phyloP scores from a whole-genome alignment of 2,888 invertebrate species.

The Kryphioiulus occultus region DNA sequence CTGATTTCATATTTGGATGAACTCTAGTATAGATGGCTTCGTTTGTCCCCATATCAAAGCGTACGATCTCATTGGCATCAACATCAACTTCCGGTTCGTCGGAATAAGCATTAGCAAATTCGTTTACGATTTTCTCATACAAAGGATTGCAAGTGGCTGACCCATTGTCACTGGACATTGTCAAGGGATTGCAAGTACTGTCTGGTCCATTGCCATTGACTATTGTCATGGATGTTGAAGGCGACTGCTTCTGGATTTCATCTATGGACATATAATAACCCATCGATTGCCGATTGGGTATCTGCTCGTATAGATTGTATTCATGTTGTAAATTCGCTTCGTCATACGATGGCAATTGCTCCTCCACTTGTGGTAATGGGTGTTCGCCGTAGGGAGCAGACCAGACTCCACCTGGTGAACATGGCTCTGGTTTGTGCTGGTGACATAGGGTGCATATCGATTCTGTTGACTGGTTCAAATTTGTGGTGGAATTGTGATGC shows the following conservation, averaged over 20 bases:
- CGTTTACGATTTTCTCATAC: too few species aligned
- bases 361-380: not conserved
- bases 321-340: not conserved
- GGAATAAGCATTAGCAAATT: too few species aligned
- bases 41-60: not conserved
- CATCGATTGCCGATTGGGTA: not conserved
- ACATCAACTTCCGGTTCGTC: not conserved
- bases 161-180: not conserved
- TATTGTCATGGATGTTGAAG: not conserved
- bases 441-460: not conserved
- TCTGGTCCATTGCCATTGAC: not conserved
- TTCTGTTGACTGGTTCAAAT: not conserved
- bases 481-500: not conserved
- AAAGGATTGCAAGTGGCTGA: not conserved
- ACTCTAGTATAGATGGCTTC: not conserved
- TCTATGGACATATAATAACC: not conserved
- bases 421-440: not conserved
- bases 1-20: too few species aligned
- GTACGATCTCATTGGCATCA: not conserved
- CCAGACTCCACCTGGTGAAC: not conserved
- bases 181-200: not conserved
- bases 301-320: not conserved
- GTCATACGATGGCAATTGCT: not conserved
- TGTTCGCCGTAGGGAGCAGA: not conserved
- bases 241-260: not conserved